Evolutionary conservation across 2,888 invertebrate genomes (phyloP), one percentile per base, ranked within the genome.

Genomic region (Dastarcus helophoroides): DNA sequence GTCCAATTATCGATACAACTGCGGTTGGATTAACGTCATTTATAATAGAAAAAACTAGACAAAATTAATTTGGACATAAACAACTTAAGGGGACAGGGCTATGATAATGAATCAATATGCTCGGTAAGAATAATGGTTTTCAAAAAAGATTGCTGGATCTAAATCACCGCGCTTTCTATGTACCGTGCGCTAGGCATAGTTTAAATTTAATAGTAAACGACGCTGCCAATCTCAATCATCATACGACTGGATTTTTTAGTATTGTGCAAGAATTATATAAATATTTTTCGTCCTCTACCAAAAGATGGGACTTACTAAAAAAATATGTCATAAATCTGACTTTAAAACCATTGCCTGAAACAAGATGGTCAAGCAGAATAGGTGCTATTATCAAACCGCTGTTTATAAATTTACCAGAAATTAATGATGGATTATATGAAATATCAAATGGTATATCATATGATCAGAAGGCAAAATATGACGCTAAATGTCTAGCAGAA

Each of bases 191-290:
- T 27, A 30, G 31, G 1, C 50, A 48, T 32, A 35, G 37, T 16
- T 35, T 49, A 22, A 48, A 50, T 46, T 39, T 44, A 26, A 36
- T 46, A n/a, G 43, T 48, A 10, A 46, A 42, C 28, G 45, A 47
- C 29, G 42, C 41, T 16, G 45, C 44, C 4, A 40, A 40, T 11
- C 22, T 32, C 26, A 32, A 28, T 8, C n/a, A n/a, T n/a, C 12
- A 29, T 25, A 33, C 42, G 4, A 26, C 29, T 8, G 24, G 19
- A 28, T 47, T 47, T 38, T 48, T 50, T 31, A 16, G 19, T 22
- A 32, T 45, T 11, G 33, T 45, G 4, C 42, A 49, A 40, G 40
- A 39, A 36, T 22, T 49, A 17, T 48, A 46, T 33, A 38, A 31
- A 33, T 45, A 30, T 35, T 45, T 46, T 37, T 40, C 40, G 4